Conservation (phyloP, 2,113 vertebrate genomes). For the Accipiter virgatus region DNA sequence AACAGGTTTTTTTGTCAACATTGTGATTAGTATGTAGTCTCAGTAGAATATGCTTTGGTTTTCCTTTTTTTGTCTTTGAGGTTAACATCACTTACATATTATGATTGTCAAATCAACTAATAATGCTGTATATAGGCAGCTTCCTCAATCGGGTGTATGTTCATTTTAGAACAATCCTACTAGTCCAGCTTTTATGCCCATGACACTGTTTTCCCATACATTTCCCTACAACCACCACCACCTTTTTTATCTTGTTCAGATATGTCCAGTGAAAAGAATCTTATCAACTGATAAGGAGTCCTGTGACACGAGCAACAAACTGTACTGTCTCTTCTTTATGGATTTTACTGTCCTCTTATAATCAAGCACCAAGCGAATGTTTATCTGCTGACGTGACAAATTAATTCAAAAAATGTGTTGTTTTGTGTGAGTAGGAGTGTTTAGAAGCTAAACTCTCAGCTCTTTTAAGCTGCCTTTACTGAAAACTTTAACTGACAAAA, state of each 20-base stretch:
- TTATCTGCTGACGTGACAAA: neutral
- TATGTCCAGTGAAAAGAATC: neutral
- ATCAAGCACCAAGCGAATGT: neutral
- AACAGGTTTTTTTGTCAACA: neutral
- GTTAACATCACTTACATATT: neutral
- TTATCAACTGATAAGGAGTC: neutral
- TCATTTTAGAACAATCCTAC: neutral
- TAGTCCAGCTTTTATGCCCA: neutral
- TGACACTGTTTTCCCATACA: neutral
- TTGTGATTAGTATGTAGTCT: neutral
- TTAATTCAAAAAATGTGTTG: neutral
- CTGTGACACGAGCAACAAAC: neutral
- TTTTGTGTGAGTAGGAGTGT: neutral
- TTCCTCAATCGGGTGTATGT: neutral
- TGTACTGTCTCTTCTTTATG: neutral
- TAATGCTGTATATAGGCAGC: neutral
- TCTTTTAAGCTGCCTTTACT: neutral
- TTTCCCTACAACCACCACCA: neutral
- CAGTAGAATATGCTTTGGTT: neutral
- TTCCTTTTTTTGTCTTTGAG: neutral
- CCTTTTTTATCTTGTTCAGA: neutral
- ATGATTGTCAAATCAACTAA: neutral
- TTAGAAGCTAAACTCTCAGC: neutral
- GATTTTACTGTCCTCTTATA: neutral
- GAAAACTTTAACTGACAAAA: neutral